Percentiles rank a stretch among this genome's conserved stretches.
phyloP scores from a whole-genome alignment of 2,888 invertebrate genomes.

The Epistrophe eligans region DNA sequence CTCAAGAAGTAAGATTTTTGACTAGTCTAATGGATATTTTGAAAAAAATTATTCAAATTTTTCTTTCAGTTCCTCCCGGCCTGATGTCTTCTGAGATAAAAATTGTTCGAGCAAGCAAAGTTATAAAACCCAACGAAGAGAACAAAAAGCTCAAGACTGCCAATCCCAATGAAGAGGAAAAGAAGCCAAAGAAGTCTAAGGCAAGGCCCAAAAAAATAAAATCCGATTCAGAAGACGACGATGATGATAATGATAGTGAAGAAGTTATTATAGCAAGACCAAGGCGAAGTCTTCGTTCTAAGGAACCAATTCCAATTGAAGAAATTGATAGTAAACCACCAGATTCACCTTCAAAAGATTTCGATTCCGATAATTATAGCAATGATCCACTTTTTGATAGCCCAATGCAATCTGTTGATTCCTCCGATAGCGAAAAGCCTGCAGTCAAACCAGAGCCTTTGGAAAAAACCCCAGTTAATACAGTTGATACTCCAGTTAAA shows the following conservation, averaged over 20 bases:
- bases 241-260: background rate
- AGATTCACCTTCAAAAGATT: background rate
- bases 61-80: constrained; percentile 78
- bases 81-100: constrained; percentile 79
- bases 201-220: constrained; percentile 65
- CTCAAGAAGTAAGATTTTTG: constrained; percentile 77
- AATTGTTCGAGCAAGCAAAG: constrained; percentile 76
- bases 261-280: constrained; percentile 65
- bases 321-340: constrained; percentile 5
- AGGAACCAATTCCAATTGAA: background rate
- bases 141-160: background rate
- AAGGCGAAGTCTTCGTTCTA: constrained; percentile 13
- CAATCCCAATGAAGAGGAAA: background rate
- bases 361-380: constrained; percentile 55
- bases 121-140: constrained; percentile 78
- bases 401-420: constrained; percentile 69
- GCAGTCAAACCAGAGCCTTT: constrained; percentile 74
- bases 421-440: constrained; percentile 78
- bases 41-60: background rate
- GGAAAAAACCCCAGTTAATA: constrained; percentile 70
- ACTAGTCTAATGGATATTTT: background rate
- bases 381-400: constrained; percentile 78
- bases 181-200: constrained; percentile 19
- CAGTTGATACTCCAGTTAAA: constrained; percentile 72
- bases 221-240: constrained; percentile 17